Conservation (phyloP, 2,888 invertebrate genomes). For the Tuta absoluta region DNA sequence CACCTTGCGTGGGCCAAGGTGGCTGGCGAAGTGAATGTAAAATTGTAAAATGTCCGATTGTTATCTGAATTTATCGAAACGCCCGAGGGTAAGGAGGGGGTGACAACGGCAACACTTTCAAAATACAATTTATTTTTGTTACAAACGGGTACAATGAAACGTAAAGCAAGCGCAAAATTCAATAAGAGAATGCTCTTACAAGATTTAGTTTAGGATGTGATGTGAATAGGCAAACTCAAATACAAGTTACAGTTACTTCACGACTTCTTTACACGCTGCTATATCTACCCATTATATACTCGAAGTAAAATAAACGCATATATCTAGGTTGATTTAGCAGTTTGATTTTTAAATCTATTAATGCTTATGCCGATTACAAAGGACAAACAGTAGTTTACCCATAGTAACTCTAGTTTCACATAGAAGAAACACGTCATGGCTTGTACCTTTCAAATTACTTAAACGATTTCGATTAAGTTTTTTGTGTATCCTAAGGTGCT, state of each 20-base stretch:
- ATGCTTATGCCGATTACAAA: no score
- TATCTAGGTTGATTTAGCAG: no score
- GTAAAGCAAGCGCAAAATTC: conserved; percentile 37
- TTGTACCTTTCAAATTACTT: no score
- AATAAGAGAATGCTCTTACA: conserved; percentile 26
- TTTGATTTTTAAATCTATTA: no score
- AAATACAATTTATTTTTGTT: conserved; percentile 34
- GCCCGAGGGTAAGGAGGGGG: conserved; percentile 31
- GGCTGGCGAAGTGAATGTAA: conserved; percentile 67
- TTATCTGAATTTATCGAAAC: conserved; percentile 54
- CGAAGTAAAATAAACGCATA: no score
- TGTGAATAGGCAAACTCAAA: background rate
- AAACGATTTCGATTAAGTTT: no score
- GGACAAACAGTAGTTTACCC: no score
- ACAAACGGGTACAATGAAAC: conserved; percentile 25
- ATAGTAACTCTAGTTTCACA: no score
- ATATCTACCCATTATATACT: no score
- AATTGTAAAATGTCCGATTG: conserved; percentile 60
- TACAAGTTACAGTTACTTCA: background rate
- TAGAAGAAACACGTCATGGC: no score
- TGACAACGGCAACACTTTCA: conserved; percentile 40
- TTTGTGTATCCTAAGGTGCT: no score
- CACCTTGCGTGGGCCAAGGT: conserved; percentile 78
- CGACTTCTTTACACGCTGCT: no score
- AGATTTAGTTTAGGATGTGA: conserved; percentile 6